phyloP scores from a whole-genome alignment of 2,888 invertebrate genomes.

The Acleris emargana region DNA sequence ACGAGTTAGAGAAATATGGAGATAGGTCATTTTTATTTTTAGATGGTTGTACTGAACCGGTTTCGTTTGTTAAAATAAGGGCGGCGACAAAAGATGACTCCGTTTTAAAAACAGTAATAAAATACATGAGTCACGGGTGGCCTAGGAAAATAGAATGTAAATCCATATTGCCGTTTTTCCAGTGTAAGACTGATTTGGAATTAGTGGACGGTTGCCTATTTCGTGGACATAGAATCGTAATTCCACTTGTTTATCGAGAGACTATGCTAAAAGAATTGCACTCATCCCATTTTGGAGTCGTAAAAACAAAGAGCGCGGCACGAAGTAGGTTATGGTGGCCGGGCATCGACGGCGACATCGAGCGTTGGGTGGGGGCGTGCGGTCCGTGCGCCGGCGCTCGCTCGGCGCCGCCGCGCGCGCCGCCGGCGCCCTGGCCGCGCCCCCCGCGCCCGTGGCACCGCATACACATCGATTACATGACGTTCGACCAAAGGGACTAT shows the following conservation, averaged over 20 bases:
- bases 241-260: background rate
- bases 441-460: conserved; percentile 8
- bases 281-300: conserved; percentile 6
- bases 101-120: conserved; percentile 35
- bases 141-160: conserved; percentile 39
- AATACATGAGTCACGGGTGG: conserved; percentile 39
- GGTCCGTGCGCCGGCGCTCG: background rate
- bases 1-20: too few relatives aligned
- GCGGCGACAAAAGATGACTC: conserved; percentile 28
- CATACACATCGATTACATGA: too few relatives aligned
- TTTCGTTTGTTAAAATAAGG: conserved; percentile 31
- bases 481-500: too few relatives aligned
- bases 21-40: conserved; percentile 13
- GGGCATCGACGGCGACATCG: conserved; percentile 1
- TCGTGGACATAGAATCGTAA: conserved; percentile 2
- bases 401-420: conserved; percentile 2
- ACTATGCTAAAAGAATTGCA: conserved; percentile 6
- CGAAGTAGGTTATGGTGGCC: conserved; percentile 17
- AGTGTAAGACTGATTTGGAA: background rate
- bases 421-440: conserved; percentile 8
- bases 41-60: conserved; percentile 22
- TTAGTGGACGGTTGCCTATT: conserved; percentile 4
- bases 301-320: conserved; percentile 14
- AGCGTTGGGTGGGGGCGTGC: background rate
- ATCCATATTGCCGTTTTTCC: conserved; percentile 2